These are phyloP conservation scores for Pangasius larnaudii DNA, from an alignment of 2,797 vertebrate genomes.

Conservation along the genomic window DNA sequence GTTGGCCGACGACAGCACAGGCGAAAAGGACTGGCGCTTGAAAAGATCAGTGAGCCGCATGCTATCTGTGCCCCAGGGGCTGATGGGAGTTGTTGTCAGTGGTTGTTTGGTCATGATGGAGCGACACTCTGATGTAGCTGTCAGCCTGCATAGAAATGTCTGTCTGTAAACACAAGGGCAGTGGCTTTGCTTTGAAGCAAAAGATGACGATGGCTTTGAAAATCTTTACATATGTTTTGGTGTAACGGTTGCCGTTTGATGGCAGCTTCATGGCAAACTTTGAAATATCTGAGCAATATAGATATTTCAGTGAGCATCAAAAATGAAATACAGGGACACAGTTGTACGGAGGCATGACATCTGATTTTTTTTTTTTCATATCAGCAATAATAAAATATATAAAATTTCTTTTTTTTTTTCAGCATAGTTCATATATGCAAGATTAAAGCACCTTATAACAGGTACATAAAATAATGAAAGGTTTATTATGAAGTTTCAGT, in stretches of 20 bases:
- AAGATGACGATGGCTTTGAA: slow-evolving; percentile 28
- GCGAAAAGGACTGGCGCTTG: slow-evolving; percentile 51
- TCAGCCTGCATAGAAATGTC: slow-evolving; percentile 34
- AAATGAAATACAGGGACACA: not conserved
- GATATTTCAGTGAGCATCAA: not conserved
- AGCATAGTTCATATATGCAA: no score
- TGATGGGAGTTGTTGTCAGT: slow-evolving; percentile 73
- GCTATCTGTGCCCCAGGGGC: slow-evolving; percentile 68
- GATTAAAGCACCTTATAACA: not conserved
- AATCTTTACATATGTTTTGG: slow-evolving; percentile 7
- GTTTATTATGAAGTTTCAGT: not conserved
- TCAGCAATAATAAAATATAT: not conserved
- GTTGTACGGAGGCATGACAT: not conserved
- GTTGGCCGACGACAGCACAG: slow-evolving; percentile 53
- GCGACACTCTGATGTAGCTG: slow-evolving; percentile 60
- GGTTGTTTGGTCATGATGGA: slow-evolving; percentile 72
- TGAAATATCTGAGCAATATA: slow-evolving; percentile 2
- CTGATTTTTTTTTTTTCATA: not conserved
- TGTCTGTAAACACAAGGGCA: slow-evolving; percentile 38
- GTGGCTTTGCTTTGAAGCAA: slow-evolving; percentile 19
- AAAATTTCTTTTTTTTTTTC: no score
- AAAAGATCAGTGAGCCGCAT: slow-evolving; percentile 79
- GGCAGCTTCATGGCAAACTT: not conserved
- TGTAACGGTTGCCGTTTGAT: slow-evolving; percentile 8
- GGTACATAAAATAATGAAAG: not conserved